Conservation (phyloP, 2,113 vertebrate genomes). For the Rhinoptilus africanus region DNA sequence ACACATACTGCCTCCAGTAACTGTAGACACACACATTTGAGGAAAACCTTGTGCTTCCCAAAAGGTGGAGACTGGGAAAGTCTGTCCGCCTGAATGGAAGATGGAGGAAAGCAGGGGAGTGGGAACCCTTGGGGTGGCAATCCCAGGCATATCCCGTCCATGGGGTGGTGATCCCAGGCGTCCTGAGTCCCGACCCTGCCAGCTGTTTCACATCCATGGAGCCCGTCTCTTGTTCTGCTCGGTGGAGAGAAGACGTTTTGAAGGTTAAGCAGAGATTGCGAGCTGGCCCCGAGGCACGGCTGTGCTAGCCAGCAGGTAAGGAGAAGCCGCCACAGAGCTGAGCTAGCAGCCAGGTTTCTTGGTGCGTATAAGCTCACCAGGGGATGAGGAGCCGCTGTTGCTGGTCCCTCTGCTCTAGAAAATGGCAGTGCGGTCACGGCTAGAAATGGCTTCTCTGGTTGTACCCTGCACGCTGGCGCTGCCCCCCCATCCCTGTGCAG, state of each 20-base stretch:
- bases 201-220: not conserved
- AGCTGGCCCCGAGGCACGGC: fast-evolving
- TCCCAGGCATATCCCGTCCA: fast-evolving
- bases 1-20: fast-evolving
- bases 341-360: not conserved
- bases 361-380: not conserved
- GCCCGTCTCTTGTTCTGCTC: not conserved
- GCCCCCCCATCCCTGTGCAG: not conserved
- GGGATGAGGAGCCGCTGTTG: not conserved
- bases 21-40: not conserved
- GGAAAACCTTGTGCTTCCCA: not conserved
- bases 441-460: not conserved
- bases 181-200: not conserved
- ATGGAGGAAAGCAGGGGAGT: not conserved
- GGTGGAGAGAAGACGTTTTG: not conserved
- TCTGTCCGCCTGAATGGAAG: not conserved
- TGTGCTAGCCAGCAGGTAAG: not conserved
- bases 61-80: not conserved
- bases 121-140: fast-evolving
- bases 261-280: not conserved
- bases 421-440: not conserved
- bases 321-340: not conserved
- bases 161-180: not conserved
- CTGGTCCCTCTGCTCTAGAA: not conserved
- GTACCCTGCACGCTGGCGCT: fast-evolving